These are phyloP conservation scores for Tridacna crocea DNA, from an alignment of 2,888 invertebrate species.

Conservation along the genomic window DNA sequence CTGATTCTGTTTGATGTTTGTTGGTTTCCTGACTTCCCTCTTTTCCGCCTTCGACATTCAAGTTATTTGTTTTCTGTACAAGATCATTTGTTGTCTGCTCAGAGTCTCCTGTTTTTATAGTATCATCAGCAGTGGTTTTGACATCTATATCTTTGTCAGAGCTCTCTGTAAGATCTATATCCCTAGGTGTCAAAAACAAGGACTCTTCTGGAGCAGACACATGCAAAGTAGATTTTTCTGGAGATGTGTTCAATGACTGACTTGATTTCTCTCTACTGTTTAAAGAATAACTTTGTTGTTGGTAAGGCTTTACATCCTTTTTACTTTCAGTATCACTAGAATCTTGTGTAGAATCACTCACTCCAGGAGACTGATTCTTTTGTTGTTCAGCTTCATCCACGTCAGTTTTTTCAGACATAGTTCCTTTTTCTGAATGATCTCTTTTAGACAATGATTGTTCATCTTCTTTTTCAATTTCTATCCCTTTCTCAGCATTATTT, in stretches of 20 bases:
- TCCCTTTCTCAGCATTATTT: background rate
- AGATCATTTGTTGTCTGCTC: background rate
- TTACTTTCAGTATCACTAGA: background rate
- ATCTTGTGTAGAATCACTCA: background rate
- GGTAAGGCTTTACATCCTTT: background rate
- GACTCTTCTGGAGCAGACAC: background rate
- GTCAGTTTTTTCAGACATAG: too few relatives aligned
- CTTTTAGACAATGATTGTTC: background rate
- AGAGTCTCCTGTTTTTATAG: background rate
- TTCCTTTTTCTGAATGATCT: too few relatives aligned
- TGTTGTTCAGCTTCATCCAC: too few relatives aligned
- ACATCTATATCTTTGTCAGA: background rate
- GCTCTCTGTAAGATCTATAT: background rate
- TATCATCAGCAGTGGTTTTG: background rate
- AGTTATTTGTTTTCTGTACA: background rate
- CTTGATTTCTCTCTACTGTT: background rate
- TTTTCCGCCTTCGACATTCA: background rate
- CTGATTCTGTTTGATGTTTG: background rate
- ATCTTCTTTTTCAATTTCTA: background rate
- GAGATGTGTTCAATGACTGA: background rate
- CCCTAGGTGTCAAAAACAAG: background rate
- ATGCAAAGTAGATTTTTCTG: background rate
- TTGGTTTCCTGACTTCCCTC: background rate
- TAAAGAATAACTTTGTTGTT: conserved; percentile 1
- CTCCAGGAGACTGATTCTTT: background rate